Conservation (phyloP, 2,113 vertebrate genomes). For the Cyphomyrus discorhynchus region DNA sequence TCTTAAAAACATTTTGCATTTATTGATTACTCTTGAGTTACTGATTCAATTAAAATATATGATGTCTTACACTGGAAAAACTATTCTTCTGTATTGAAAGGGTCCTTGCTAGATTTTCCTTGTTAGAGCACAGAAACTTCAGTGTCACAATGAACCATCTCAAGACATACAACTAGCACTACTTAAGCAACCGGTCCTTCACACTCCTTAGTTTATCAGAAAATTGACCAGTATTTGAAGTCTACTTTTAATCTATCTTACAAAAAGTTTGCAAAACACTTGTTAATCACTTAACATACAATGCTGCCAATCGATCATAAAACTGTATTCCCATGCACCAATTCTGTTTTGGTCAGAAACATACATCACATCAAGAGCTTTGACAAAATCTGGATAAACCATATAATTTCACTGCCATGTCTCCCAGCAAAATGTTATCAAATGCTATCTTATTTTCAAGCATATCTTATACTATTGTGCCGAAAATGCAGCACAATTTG, state of each 20-base stretch:
- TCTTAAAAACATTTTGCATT: not conserved
- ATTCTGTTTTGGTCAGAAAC: not conserved
- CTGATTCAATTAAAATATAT: not conserved
- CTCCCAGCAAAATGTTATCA: not conserved
- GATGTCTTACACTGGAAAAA: not conserved
- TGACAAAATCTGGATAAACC: not conserved
- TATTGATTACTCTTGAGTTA: not conserved
- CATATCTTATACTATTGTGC: not conserved
- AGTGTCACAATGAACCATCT: not conserved
- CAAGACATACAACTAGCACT: not conserved
- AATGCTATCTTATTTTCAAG: not conserved
- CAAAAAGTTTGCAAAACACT: not conserved
- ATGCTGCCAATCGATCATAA: not conserved
- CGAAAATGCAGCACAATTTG: not conserved
- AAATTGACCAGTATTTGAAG: not conserved
- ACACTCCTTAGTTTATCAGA: not conserved
- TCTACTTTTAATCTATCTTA: not conserved
- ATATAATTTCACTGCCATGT: not conserved
- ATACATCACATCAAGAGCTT: not conserved
- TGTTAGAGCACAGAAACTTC: not conserved
- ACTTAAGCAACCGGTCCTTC: not conserved
- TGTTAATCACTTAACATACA: not conserved
- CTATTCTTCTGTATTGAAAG: not conserved
- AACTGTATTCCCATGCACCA: not conserved
- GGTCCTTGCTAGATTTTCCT: not conserved